Evolutionary conservation across 1,140 invertebrate genomes (phyloP).

Genomic region (Galleria mellonella): DNA sequence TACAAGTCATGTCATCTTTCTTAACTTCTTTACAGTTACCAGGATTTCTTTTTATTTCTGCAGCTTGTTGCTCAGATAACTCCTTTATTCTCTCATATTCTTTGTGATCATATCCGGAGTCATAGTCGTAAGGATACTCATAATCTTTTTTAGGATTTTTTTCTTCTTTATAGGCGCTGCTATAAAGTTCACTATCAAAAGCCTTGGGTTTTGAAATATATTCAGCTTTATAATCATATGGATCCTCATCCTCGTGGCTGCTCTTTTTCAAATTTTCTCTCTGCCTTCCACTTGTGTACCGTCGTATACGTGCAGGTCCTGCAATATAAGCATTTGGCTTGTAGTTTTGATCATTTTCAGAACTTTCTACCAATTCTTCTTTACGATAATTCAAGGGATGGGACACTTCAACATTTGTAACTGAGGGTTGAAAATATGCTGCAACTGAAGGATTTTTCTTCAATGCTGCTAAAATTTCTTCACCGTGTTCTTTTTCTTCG

Average conservation of each 20-base stretch:
- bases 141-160: constrained; percentile 57
- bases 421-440: constrained; percentile 54
- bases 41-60: constrained; percentile 75
- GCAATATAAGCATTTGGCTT: constrained; percentile 67
- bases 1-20: constrained; percentile 79
- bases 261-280: constrained; percentile 45
- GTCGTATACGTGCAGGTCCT: constrained; percentile 58
- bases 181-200: constrained; percentile 60
- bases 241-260: constrained; percentile 51
- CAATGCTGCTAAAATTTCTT: constrained; percentile 51
- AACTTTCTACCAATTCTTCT: constrained; percentile 47
- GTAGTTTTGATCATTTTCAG: constrained; percentile 55
- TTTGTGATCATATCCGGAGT: constrained; percentile 67
- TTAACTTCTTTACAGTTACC: constrained; percentile 77
- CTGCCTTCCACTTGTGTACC: constrained; percentile 53
- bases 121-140: constrained; percentile 65
- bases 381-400: constrained; percentile 56
- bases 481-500: constrained; percentile 49
- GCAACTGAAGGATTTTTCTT: constrained; percentile 61
- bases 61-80: constrained; percentile 74
- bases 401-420: constrained; percentile 61
- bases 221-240: constrained; percentile 60
- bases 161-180: constrained; percentile 59
- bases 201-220: constrained; percentile 67
- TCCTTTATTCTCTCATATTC: constrained; percentile 72